These are phyloP conservation scores for Pachyseris speciosa DNA, from an alignment of 64 coral and sea anemone species.

Conservation along the genomic window DNA sequence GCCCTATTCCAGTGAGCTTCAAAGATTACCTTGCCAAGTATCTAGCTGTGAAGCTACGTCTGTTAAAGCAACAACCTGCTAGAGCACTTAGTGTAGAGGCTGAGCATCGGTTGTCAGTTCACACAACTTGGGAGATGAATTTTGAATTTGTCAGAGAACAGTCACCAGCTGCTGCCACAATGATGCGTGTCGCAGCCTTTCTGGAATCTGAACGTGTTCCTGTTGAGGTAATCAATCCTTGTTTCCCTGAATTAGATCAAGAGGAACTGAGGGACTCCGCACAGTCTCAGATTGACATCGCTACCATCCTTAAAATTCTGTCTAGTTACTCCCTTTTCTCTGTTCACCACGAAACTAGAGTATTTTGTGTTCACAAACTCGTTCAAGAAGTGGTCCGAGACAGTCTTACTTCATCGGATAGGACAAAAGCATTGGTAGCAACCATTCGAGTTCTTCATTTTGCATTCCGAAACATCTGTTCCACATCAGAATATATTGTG, in stretches of 20 bases:
- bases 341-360: background rate
- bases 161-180: conserved; percentile 47
- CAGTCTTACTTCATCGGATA: background rate
- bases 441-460: conserved; percentile 12
- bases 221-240: conserved; percentile 47
- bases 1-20: conserved; percentile 40
- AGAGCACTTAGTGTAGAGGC: conserved; percentile 36
- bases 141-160: conserved; percentile 21
- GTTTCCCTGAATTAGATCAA: conserved; percentile 44
- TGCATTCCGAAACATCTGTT: too few relatives aligned
- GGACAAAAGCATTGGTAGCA: background rate
- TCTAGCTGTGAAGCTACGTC: background rate
- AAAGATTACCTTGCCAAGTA: conserved; percentile 17
- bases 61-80: background rate
- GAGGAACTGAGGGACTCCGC: conserved; percentile 2
- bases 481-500: too few relatives aligned
- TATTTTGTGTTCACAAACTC: conserved; percentile 35
- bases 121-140: conserved; percentile 70
- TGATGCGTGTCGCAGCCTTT: conserved; percentile 64
- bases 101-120: conserved; percentile 41
- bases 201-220: conserved; percentile 45
- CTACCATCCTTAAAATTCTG: background rate
- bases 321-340: conserved; percentile 42
- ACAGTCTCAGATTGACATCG: background rate
- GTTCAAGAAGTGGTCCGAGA: conserved; percentile 48